These are phyloP conservation scores for Galeopterus variegatus DNA, from an alignment of 2,113 vertebrate species.

Conservation along the genomic window DNA sequence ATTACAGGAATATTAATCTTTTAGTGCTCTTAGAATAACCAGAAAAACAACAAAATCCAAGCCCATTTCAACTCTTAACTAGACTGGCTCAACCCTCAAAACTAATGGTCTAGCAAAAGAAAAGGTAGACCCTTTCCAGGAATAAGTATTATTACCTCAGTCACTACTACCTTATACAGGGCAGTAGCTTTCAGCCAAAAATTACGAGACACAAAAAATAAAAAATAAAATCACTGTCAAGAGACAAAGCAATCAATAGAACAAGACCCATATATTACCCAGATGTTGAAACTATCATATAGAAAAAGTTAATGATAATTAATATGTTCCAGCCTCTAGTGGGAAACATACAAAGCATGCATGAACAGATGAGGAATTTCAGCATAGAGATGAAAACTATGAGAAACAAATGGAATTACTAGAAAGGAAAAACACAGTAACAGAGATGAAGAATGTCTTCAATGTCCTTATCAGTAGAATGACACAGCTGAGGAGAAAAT, in stretches of 20 bases:
- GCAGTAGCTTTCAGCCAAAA: background rate
- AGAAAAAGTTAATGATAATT: too few species aligned
- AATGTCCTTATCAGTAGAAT: background rate
- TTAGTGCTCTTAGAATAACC: background rate
- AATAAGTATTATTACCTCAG: background rate
- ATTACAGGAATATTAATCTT: background rate
- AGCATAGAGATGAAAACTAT: background rate
- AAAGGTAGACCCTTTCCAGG: background rate
- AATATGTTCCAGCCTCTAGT: too few species aligned
- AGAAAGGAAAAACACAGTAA: background rate
- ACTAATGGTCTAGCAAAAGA: background rate
- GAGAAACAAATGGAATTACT: background rate
- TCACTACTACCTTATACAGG: background rate
- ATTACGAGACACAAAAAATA: background rate
- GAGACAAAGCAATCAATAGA: background rate
- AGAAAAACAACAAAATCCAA: background rate
- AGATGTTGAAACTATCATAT: too few species aligned
- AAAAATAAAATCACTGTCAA: background rate
- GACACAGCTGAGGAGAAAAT: background rate
- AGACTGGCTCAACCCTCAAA: background rate
- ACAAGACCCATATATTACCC: too few species aligned
- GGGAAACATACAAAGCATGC: background rate
- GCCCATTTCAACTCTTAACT: background rate
- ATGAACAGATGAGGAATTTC: background rate
- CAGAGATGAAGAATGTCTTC: background rate